phyloP scores from a whole-genome alignment of 1,140 invertebrate genomes.

The Sycobia sp. region DNA sequence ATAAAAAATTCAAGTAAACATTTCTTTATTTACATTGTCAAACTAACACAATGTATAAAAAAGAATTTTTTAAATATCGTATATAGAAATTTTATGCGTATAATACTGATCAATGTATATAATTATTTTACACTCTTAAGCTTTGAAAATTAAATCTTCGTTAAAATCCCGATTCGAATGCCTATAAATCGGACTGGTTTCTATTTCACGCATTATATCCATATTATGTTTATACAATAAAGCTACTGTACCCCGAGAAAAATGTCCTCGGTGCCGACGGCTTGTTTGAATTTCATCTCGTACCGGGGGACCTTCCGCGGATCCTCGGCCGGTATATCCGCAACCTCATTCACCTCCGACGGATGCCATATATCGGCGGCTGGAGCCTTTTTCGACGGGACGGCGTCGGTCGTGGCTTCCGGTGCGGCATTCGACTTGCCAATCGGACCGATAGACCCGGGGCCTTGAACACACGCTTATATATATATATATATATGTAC shows the following conservation, averaged over 20 bases:
- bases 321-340: slow-evolving; percentile 64
- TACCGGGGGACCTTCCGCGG: slow-evolving; percentile 76
- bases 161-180: too few relatives aligned
- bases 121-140: too few relatives aligned
- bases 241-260: slow-evolving; percentile 72
- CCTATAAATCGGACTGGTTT: too few relatives aligned
- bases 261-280: slow-evolving; percentile 83
- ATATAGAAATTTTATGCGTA: too few relatives aligned
- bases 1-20: too few relatives aligned
- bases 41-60: too few relatives aligned
- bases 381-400: slow-evolving; percentile 37
- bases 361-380: slow-evolving; percentile 65
- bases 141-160: too few relatives aligned
- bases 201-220: too few relatives aligned
- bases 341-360: slow-evolving; percentile 55
- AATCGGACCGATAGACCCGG: slow-evolving; percentile 12
- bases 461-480: background rate
- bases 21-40: too few relatives aligned
- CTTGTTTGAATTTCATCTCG: slow-evolving; percentile 82
- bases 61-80: too few relatives aligned
- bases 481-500: background rate
- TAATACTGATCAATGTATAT: too few relatives aligned
- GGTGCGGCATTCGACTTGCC: background rate
- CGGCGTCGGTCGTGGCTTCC: background rate
- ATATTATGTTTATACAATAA: too few relatives aligned